Percentiles rank a stretch among this genome's conserved stretches.
phyloP scores from a whole-genome alignment of 2,888 invertebrate species.

The Heptascelio sp. region DNA sequence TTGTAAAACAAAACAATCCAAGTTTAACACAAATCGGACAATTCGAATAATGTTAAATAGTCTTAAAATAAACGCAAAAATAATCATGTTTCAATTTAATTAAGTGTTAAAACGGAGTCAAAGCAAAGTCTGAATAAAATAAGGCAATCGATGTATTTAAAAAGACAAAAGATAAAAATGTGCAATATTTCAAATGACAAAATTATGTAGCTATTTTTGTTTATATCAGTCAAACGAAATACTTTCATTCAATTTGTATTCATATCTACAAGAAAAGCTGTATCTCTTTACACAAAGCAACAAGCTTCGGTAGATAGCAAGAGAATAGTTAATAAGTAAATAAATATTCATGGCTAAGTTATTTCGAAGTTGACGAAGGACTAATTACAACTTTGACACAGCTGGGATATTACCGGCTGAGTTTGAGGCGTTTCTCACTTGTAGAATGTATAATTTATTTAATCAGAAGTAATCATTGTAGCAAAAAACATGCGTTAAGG shows the following conservation, averaged over 20 bases:
- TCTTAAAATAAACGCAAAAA: too few relatives aligned
- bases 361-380: slow-evolving; percentile 72
- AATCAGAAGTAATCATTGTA: slow-evolving; percentile 63
- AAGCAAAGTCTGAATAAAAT: not conserved
- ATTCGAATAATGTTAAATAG: too few relatives aligned
- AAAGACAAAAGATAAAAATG: not conserved
- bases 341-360: slow-evolving; percentile 80
- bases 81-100: too few relatives aligned
- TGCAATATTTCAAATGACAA: not conserved
- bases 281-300: slow-evolving; percentile 53
- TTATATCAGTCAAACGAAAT: slow-evolving; percentile 51
- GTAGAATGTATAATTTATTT: slow-evolving; percentile 70
- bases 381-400: slow-evolving; percentile 74
- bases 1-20: too few relatives aligned
- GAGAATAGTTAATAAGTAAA: slow-evolving; percentile 76
- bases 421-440: slow-evolving; percentile 64
- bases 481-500: slow-evolving; percentile 61
- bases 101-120: too few relatives aligned
- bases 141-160: not conserved
- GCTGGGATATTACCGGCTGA: slow-evolving; percentile 60
- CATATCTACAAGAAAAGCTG: slow-evolving; percentile 56
- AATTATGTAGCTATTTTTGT: slow-evolving; percentile 1
- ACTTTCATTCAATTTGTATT: slow-evolving; percentile 55
- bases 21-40: too few relatives aligned
- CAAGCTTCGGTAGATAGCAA: slow-evolving; percentile 49